Evolutionary conservation across 1,140 invertebrate species (phyloP).

Genomic region (Drosophila dunni): DNA sequence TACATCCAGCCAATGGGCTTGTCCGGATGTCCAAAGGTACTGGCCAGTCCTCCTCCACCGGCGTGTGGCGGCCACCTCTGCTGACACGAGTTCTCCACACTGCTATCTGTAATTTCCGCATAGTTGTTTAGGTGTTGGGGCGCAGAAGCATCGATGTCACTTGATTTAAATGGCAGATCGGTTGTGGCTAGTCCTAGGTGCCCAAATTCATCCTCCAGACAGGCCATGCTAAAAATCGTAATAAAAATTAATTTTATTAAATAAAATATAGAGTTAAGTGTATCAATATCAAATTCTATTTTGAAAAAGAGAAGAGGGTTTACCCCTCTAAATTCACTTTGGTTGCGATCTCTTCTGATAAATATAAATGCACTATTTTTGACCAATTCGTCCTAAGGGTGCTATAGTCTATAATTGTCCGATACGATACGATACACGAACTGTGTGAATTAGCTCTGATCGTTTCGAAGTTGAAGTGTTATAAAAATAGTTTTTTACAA

Average conservation of each 20-base stretch:
- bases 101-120: slow-evolving; percentile 81
- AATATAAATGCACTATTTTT: too few species aligned
- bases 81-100: slow-evolving; percentile 81
- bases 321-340: too few species aligned
- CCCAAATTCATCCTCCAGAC: slow-evolving; percentile 88
- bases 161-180: slow-evolving; percentile 84
- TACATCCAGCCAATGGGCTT: slow-evolving; percentile 90
- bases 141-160: slow-evolving; percentile 63
- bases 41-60: slow-evolving; percentile 58
- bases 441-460: too few species aligned
- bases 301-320: background rate
- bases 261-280: background rate
- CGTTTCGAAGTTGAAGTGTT: too few species aligned
- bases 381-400: too few species aligned
- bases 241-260: background rate
- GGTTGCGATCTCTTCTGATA: too few species aligned
- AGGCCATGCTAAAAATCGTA: slow-evolving; percentile 86
- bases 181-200: slow-evolving; percentile 85
- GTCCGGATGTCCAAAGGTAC: slow-evolving; percentile 84
- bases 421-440: too few species aligned
- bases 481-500: too few species aligned
- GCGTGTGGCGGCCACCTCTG: slow-evolving; percentile 84
- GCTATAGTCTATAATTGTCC: too few species aligned
- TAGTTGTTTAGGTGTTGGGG: slow-evolving; percentile 72
- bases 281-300: background rate